These are phyloP conservation scores for Drosophila ficusphila DNA, from an alignment of 1,140 invertebrate species.

Conservation along the genomic window DNA sequence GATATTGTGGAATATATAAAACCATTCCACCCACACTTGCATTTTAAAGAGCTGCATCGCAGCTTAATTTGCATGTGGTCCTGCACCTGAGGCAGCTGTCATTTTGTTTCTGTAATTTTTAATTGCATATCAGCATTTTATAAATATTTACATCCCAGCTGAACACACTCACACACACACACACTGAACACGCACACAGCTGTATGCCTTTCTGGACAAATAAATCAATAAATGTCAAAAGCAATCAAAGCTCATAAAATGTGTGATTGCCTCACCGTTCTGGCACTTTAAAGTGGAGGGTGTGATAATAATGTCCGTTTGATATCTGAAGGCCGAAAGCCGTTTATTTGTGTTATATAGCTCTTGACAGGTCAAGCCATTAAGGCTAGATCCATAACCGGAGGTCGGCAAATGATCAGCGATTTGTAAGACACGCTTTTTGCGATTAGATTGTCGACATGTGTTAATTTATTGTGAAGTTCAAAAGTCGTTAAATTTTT, in stretches of 20 bases:
- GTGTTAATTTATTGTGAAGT: too few relatives aligned
- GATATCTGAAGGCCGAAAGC: not conserved
- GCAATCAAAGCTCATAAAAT: constrained; percentile 67
- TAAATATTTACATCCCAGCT: constrained; percentile 62
- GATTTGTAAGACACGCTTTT: too few relatives aligned
- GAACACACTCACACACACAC: constrained; percentile 9
- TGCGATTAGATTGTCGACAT: too few relatives aligned
- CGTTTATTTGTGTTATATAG: constrained; percentile 34
- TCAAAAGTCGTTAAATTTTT: too few relatives aligned
- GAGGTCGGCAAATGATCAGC: constrained; percentile 7
- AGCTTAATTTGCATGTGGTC: constrained; percentile 23
- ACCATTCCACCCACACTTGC: not conserved
- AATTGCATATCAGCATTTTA: constrained; percentile 68
- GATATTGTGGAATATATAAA: constrained; percentile 7
- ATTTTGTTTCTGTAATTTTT: constrained; percentile 65
- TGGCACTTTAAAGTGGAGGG: constrained; percentile 9
- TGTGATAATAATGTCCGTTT: constrained; percentile 43
- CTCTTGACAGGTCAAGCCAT: constrained; percentile 4
- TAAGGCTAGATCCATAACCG: not conserved
- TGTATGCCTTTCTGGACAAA: constrained; percentile 17
- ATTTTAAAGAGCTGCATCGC: constrained; percentile 38
- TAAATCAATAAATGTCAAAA: constrained; percentile 79
- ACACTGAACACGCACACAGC: constrained; percentile 1
- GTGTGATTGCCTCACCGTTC: constrained; percentile 26
- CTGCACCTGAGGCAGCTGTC: constrained; percentile 54